Conservation (phyloP, 1,140 invertebrate species). For the Andrena cerasifolii region DNA sequence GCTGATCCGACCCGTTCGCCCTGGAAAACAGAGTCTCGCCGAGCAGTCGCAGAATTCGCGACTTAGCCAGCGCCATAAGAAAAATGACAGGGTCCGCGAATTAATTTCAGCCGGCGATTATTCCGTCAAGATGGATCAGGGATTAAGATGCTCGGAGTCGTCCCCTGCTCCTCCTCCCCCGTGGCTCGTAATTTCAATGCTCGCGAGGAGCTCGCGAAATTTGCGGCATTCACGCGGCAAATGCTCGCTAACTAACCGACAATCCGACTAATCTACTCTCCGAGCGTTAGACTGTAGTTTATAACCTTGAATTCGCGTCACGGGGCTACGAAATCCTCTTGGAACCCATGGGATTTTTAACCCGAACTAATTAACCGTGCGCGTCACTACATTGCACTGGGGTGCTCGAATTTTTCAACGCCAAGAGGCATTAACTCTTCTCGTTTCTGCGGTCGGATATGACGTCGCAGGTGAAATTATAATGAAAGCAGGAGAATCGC, state of each 20-base stretch:
- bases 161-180: slow-evolving; percentile 4
- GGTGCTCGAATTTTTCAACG: too few relatives aligned
- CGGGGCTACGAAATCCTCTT: not conserved
- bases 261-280: slow-evolving; percentile 31
- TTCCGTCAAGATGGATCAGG: slow-evolving; percentile 19
- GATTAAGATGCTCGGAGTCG: slow-evolving; percentile 27
- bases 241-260: slow-evolving; percentile 49
- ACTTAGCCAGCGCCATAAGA: not conserved
- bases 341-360: not conserved
- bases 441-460: too few relatives aligned
- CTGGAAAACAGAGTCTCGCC: not conserved
- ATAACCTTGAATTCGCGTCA: not conserved
- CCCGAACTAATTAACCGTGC: not conserved
- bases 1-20: slow-evolving; percentile 13
- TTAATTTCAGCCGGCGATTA: slow-evolving; percentile 50
- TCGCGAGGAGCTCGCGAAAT: slow-evolving; percentile 27
- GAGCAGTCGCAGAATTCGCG: slow-evolving; percentile 1
- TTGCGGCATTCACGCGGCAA: slow-evolving; percentile 14
- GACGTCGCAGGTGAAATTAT: not conserved
- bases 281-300: too few relatives aligned
- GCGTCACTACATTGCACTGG: too few relatives aligned
- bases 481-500: not conserved
- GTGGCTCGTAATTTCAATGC: not conserved
- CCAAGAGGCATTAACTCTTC: too few relatives aligned
- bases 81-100: slow-evolving; percentile 47